Evolutionary conservation across 2,797 vertebrate species (phyloP).

Genomic region (Microctenopoma steveboyesi): DNA sequence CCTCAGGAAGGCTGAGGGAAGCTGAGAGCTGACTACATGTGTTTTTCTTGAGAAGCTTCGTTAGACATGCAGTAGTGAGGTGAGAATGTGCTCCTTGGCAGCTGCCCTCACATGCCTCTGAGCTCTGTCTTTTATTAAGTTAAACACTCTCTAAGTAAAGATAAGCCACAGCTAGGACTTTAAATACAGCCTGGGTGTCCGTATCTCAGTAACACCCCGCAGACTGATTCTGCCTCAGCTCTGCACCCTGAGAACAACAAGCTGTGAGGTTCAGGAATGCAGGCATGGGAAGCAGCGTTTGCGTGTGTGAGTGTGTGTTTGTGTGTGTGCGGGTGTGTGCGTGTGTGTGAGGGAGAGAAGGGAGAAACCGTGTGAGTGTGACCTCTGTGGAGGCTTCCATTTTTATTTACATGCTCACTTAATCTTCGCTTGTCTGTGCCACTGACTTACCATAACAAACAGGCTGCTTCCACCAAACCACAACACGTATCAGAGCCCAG

Average conservation of each 20-base stretch:
- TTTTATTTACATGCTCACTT: constrained; percentile 24
- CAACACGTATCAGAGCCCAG: background rate
- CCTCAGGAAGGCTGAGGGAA: too few relatives aligned
- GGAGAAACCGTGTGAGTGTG: constrained; percentile 18
- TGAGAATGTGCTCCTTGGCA: constrained; percentile 10
- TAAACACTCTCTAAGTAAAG: constrained; percentile 43
- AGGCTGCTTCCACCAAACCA: constrained; percentile 6
- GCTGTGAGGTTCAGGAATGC: constrained; percentile 41
- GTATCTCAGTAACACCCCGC: constrained; percentile 26
- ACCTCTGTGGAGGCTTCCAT: constrained; percentile 24
- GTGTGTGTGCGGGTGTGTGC: too few relatives aligned
- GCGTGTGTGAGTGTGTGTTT: background rate
- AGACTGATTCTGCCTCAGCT: constrained; percentile 30
- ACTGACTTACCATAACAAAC: constrained; percentile 18
- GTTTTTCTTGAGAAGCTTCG: background rate
- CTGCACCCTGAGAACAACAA: constrained; percentile 61
- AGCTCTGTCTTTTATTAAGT: constrained; percentile 25
- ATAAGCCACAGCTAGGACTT: constrained; percentile 33
- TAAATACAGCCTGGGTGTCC: constrained; percentile 46
- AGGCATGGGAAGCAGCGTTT: constrained; percentile 42
- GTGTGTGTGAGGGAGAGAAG: background rate
- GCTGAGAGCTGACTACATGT: too few relatives aligned
- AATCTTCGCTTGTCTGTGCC: constrained; percentile 22
- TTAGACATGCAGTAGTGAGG: constrained; percentile 4
- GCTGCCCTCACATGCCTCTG: background rate